A percentile compares a stretch with the other conserved stretches of the same genome.
Evolutionary conservation across 2,797 vertebrate species (phyloP).

Genomic region (Aplochiton taeniatus): DNA sequence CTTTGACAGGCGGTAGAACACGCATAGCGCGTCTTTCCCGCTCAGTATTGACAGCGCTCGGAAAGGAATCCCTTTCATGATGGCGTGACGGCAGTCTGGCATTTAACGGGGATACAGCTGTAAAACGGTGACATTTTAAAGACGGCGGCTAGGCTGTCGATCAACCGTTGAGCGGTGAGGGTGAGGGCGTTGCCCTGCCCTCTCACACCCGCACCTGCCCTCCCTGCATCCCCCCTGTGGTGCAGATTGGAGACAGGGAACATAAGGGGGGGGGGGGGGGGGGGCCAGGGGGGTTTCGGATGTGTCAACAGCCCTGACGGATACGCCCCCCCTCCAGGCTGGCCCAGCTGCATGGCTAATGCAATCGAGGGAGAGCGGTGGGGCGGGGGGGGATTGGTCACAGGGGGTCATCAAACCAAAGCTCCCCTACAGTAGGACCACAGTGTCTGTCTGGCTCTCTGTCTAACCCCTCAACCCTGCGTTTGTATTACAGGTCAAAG

Average conservation of each 20-base stretch:
- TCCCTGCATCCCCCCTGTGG: constrained; percentile 6
- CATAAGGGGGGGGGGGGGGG: constrained; percentile 38
- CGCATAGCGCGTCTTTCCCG: constrained; percentile 14
- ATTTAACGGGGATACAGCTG: constrained; percentile 27
- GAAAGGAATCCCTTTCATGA: constrained; percentile 50
- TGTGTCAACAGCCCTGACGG: constrained; percentile 6
- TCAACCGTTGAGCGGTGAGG: constrained; percentile 24
- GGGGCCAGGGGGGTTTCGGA: background rate
- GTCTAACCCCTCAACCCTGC: constrained; percentile 1
- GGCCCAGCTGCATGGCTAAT: constrained; percentile 10
- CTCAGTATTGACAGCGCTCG: constrained; percentile 45
- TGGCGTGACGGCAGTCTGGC: constrained; percentile 36
- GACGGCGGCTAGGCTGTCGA: constrained; percentile 24
- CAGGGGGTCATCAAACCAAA: background rate
- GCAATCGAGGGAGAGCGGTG: constrained; percentile 3
- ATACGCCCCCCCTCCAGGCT: constrained; percentile 13
- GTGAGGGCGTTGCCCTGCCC: constrained; percentile 5
- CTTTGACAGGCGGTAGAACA: background rate
- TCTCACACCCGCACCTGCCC: constrained; percentile 1
- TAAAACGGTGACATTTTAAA: constrained; percentile 28
- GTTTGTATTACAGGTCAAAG: constrained; percentile 55
- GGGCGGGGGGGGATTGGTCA: background rate
- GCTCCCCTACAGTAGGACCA: background rate
- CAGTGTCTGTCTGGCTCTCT: background rate
- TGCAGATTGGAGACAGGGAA: constrained; percentile 31